Evolutionary conservation across 1,140 invertebrate genomes (phyloP), one percentile per base, ranked within the genome.

Genomic region (Drosophila micromelanica): DNA sequence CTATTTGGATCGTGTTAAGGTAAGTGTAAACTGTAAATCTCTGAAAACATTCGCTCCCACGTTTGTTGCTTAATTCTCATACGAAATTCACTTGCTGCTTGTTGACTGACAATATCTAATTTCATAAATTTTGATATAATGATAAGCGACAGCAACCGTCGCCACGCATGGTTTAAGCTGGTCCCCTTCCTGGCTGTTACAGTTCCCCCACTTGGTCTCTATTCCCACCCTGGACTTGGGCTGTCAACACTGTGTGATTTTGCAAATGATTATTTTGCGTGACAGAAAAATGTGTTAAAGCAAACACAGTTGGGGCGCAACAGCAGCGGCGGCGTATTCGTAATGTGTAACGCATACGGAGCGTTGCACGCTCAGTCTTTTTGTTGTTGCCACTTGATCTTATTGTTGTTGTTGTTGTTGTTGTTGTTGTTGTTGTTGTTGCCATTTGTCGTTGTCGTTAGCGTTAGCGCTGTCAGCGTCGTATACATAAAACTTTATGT

Each of bases 181-280:
- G 15, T 59, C 52, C 43, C 61, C 38, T 56, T 56, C 38, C 46
- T 43, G 43, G n/a, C 20, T 35, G n/a, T 38, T 13, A 46, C 55
- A 12, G 13, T 12, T n/a, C 37, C 40, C 11, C 37, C 37, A 12
- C 13, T 23, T 6, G 27, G 27, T 15, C 5, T 8, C 7, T 20
- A 3, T 2, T 2, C 5, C 20, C n/a, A 32, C 17, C 32, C 32
- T 30, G 35, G 27, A n/a, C 0, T 55, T 55, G 2, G 42, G 23
- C 69, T 87, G 81, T 87, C 82, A 81, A 60, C 75, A 59, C 75
- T 55, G 70, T 60, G 82, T 87, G 81, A 86, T 86, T 86, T 86
- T 87, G 81, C 81, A 86, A 86, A 86, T 81, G 81, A 86, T 87
- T 87, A 86, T 87, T 86, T 86, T 86, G 82, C 82, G 82, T 86